These are phyloP conservation scores for Halictus quadricinctus DNA, from an alignment of 2,888 invertebrate species.

Conservation along the genomic window DNA sequence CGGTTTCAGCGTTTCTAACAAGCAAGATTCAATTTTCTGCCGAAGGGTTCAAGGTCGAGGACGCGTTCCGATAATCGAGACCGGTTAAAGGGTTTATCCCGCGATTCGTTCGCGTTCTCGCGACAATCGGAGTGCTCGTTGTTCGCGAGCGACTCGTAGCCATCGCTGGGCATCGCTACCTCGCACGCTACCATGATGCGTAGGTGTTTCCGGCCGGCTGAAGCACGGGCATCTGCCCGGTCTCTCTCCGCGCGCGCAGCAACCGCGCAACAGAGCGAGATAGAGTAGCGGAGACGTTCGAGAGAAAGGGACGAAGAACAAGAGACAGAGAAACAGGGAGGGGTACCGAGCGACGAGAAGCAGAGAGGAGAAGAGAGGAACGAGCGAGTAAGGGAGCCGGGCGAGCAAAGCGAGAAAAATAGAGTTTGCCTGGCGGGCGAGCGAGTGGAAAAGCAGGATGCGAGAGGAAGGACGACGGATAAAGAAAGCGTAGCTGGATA, in stretches of 20 bases:
- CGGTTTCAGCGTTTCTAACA: neutral
- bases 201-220: conserved; percentile 77
- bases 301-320: conserved; percentile 3
- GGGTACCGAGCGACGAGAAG: conserved; percentile 28
- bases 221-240: conserved; percentile 66
- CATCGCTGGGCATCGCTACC: conserved; percentile 59
- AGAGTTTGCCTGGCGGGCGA: conserved; percentile 48
- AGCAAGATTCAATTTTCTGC: neutral
- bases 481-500: conserved; percentile 42
- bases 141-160: conserved; percentile 55
- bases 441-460: conserved; percentile 48
- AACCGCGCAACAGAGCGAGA: conserved; percentile 18
- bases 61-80: too few relatives aligned
- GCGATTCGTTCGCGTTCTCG: too few relatives aligned
- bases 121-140: neutral
- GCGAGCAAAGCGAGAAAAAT: conserved; percentile 65
- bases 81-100: too few relatives aligned
- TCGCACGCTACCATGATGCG: conserved; percentile 69
- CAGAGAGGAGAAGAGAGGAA: neutral
- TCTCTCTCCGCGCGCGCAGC: conserved; percentile 37
- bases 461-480: conserved; percentile 51
- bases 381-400: conserved; percentile 39
- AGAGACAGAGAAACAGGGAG: conserved; percentile 29
- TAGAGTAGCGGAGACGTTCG: conserved; percentile 6
- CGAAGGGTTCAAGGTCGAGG: too few relatives aligned